Evolutionary conservation across 2,113 vertebrate species (phyloP).

Genomic region (Mesembrinibis cayennensis): DNA sequence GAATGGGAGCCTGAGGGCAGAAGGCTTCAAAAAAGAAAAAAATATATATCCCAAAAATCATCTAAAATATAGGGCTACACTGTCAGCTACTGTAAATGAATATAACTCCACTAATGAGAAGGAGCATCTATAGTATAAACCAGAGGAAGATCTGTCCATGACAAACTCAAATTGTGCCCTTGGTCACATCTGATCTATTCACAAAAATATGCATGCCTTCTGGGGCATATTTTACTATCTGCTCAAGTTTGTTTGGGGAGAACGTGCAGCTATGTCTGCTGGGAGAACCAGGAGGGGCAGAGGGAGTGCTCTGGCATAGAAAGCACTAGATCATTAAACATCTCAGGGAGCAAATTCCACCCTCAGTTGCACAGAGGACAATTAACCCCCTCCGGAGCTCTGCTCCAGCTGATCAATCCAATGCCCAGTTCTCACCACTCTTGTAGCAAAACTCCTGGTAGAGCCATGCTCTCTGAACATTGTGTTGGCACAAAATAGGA

Average conservation of each 20-base stretch:
- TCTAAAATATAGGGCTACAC: not conserved
- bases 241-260: not conserved
- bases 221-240: slow-evolving; percentile 20
- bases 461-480: not conserved
- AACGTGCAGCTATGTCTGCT: not conserved
- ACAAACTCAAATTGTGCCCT: slow-evolving; percentile 28
- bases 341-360: not conserved
- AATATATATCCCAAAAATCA: not conserved
- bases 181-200: slow-evolving; percentile 37
- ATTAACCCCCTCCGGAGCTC: not conserved
- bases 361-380: not conserved
- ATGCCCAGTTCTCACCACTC: not conserved
- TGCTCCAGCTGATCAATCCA: not conserved
- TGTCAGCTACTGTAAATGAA: slow-evolving; percentile 39
- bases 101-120: not conserved
- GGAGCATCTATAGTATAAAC: not conserved
- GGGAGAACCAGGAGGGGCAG: not conserved
- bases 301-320: not conserved
- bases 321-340: not conserved
- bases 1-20: slow-evolving; percentile 34
- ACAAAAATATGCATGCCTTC: slow-evolving; percentile 35
- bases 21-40: slow-evolving; percentile 3
- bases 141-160: not conserved
- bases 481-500: not conserved
- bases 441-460: not conserved